Evolutionary conservation across 1,140 invertebrate species (phyloP), one percentile per base, ranked within the genome.

Genomic region (Meloidogyne floridensis): DNA sequence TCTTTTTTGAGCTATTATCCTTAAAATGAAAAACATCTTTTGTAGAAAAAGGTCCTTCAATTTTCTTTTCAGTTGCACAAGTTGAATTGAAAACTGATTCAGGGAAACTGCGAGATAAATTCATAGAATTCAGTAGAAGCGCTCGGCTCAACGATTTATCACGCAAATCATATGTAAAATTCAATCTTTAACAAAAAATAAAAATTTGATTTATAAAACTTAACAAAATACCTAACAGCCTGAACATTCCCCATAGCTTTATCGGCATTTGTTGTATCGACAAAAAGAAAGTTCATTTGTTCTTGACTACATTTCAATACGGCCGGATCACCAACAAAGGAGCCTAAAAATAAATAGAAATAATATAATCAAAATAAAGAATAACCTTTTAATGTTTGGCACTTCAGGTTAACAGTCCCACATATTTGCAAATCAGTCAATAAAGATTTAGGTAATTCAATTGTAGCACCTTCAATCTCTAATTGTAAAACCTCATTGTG

Each of bases 401-500:
- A 84, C n/a, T 85, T 72, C n/a, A 86, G 72, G 51, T 70, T 70
- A 20, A 87, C 10, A 9, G 47, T 54, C 20, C 77, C 82, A 75
- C 73, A 77, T 20, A 75, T 77, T 7, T 18, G 3, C 11, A 86
- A 47, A 43, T 82, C 84, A 32, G 53, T 56, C 18, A 70, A 69
- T 18, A 76, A n/a, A 47, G 88, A 87, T 43, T 72, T 78, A 5
- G 81, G 86, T 53, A 87, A 43, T 43, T 87, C 81, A 70, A 86
- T 59, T 15, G 32, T 42, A 13, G 74, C 80, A n/a, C 70, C 82
- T 3, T 80, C 53, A 20, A 86, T 47, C 11, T 70, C 43, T 8
- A 86, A 69, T 1, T 74, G 65, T 32, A 87, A 32, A 70, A 76
- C 71, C 80, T 86, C 86, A 8, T 56, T 42, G 51, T 86, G 83